phyloP scores from a whole-genome alignment of 2,113 vertebrate species.

The Cyprinodon brontotheroides region DNA sequence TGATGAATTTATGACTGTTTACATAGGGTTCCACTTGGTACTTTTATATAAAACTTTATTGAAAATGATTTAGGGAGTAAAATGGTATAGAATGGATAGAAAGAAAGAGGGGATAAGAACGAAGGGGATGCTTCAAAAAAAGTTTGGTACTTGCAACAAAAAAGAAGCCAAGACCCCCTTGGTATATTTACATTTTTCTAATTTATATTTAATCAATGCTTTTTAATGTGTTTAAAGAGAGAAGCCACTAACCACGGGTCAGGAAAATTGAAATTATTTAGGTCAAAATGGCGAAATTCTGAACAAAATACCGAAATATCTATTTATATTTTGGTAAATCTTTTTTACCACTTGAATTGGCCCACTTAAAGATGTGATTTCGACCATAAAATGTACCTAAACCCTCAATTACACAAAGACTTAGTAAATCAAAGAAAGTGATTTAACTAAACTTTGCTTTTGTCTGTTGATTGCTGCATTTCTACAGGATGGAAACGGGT shows the following conservation, averaged over 20 bases:
- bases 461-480: neutral
- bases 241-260: neutral
- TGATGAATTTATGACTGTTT: no score
- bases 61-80: no score
- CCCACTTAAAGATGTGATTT: neutral
- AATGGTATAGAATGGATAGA: no score
- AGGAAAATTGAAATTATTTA: neutral
- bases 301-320: neutral
- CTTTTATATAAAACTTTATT: no score
- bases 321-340: neutral
- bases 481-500: neutral
- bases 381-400: neutral
- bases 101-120: no score
- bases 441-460: neutral
- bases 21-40: no score
- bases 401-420: neutral
- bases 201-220: neutral
- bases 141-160: no score
- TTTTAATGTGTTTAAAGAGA: neutral
- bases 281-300: neutral
- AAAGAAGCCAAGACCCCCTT: neutral
- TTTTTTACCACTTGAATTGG: neutral
- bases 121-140: no score
- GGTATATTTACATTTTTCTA: neutral
- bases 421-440: no score